Conservation (phyloP, 2,113 vertebrate species). For the Mobula hypostoma region DNA sequence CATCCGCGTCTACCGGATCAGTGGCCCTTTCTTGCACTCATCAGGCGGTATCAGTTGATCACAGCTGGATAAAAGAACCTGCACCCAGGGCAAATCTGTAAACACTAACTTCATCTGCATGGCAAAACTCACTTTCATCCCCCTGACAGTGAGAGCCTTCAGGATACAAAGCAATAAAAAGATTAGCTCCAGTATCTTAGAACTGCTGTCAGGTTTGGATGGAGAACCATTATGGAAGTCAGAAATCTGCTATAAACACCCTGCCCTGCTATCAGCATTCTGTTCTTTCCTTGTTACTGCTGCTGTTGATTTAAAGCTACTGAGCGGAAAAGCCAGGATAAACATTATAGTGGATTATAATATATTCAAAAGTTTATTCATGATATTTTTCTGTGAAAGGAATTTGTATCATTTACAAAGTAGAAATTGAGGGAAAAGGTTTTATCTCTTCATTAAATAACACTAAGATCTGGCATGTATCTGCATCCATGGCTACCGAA, state of each 20-base stretch:
- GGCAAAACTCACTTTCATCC: conserved; percentile 79
- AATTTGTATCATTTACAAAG: neutral
- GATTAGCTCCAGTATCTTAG: conserved; percentile 62
- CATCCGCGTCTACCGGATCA: conserved; percentile 53
- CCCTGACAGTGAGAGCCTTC: conserved; percentile 74
- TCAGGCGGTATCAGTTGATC: conserved; percentile 69
- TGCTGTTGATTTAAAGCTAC: conserved; percentile 20
- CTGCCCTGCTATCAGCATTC: conserved; percentile 59
- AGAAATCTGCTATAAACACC: conserved; percentile 67
- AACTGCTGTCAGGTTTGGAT: conserved; percentile 71
- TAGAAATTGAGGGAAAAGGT: too few relatives aligned
- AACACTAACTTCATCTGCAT: conserved; percentile 93
- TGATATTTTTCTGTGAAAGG: neutral
- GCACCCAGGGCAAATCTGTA: conserved; percentile 83
- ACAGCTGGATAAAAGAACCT: conserved; percentile 72
- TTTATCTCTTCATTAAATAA: too few relatives aligned
- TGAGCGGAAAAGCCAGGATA: neutral
- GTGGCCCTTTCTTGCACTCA: conserved; percentile 70
- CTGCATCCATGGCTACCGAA: neutral
- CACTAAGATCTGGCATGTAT: neutral
- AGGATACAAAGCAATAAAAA: conserved; percentile 64
- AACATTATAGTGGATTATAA: neutral
- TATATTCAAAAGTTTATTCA: neutral
- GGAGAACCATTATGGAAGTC: conserved; percentile 72
- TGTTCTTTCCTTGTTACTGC: conserved; percentile 42